Conservation (phyloP, 2,113 vertebrate genomes). For the Sinocyclocheilus maitianheensis region DNA sequence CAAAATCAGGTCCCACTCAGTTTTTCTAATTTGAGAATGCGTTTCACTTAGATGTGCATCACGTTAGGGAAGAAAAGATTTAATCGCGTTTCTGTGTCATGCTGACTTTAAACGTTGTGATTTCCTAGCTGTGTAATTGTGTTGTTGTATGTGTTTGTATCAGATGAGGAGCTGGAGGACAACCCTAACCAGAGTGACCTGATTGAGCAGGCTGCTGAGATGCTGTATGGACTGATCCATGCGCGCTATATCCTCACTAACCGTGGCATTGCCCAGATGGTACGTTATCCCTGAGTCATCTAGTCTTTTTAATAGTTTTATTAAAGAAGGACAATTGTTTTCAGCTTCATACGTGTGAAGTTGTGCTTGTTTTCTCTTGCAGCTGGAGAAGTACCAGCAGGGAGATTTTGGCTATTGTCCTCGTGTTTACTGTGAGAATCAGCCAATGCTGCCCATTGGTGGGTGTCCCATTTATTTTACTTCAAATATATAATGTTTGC, state of each 20-base stretch:
- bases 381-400: conserved; percentile 95
- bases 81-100: neutral
- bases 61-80: too few relatives aligned
- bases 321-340: neutral
- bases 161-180: conserved; percentile 93
- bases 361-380: conserved; percentile 39
- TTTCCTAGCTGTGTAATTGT: neutral
- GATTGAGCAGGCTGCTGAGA: conserved; percentile 94
- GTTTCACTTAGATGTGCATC: neutral
- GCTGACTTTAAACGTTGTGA: neutral
- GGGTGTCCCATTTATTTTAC: conserved; percentile 60
- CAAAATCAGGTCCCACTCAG: too few relatives aligned
- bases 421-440: conserved; percentile 93
- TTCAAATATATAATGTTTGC: too few relatives aligned
- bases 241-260: conserved; percentile 95
- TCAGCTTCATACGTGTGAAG: neutral
- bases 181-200: conserved; percentile 96
- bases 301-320: neutral
- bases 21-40: too few relatives aligned
- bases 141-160: neutral
- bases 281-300: conserved; percentile 60
- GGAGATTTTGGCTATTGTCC: conserved; percentile 94
- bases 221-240: conserved; percentile 93
- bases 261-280: conserved; percentile 95
- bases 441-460: conserved; percentile 95